These are phyloP conservation scores for Myodes glareolus DNA, from an alignment of 2,113 vertebrate genomes.

Conservation along the genomic window DNA sequence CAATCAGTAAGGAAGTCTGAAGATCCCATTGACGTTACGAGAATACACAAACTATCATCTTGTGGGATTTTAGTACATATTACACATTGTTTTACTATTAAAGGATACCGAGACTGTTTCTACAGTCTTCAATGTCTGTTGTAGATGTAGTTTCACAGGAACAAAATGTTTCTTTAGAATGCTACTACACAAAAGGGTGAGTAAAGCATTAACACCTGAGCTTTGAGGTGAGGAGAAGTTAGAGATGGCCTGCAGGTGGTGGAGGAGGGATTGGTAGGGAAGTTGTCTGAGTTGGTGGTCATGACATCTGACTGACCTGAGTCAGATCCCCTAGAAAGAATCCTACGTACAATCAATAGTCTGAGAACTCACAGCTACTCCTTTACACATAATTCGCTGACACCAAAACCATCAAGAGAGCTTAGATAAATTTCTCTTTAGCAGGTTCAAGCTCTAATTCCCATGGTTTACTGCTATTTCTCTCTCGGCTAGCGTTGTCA, in stretches of 20 bases:
- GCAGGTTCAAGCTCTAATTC: not conserved
- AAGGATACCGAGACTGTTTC: not conserved
- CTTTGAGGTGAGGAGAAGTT: not conserved
- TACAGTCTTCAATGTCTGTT: not conserved
- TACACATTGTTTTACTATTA: not conserved
- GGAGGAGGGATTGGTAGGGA: not conserved
- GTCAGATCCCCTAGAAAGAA: not conserved
- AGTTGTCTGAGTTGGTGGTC: not conserved
- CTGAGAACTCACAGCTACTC: not conserved
- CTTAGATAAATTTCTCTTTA: not conserved
- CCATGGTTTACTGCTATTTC: not conserved
- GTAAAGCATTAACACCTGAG: not conserved
- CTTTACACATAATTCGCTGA: not conserved
- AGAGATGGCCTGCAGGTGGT: not conserved
- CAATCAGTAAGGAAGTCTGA: not conserved
- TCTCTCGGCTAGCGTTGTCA: not conserved
- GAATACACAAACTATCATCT: not conserved
- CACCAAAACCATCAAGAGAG: not conserved
- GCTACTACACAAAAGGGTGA: not conserved
- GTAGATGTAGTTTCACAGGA: not conserved
- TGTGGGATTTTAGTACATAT: not conserved
- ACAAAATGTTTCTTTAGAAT: not conserved
- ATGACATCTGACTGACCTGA: rapidly evolving
- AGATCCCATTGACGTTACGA: not conserved
- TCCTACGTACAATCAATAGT: not conserved